Conservation (phyloP, 1,140 invertebrate species). For the Harpegnathos saltator region DNA sequence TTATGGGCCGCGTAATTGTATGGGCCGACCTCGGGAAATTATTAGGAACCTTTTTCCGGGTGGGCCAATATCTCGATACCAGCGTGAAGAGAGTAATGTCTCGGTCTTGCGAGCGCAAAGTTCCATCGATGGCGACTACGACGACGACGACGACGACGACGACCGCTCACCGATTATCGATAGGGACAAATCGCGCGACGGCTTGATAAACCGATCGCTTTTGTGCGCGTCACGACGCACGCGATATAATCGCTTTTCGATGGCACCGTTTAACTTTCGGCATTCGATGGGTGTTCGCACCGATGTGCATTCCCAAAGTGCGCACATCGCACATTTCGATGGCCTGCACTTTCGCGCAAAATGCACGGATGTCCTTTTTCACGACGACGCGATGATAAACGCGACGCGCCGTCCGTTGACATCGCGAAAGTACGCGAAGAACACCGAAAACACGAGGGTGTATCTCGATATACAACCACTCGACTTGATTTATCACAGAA, state of each 20-base stretch:
- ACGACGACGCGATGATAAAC: not conserved
- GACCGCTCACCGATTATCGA: constrained; percentile 1
- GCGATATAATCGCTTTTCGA: constrained; percentile 49
- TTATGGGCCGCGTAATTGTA: constrained; percentile 64
- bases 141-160: not conserved
- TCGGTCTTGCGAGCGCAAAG: not conserved
- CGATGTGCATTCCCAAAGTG: constrained; percentile 17
- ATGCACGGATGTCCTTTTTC: not conserved
- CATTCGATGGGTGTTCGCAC: not conserved
- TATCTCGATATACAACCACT: not conserved
- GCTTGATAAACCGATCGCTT: constrained; percentile 39
- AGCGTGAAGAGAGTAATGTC: constrained; percentile 24
- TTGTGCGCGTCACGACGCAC: not conserved
- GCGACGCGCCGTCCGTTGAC: not conserved
- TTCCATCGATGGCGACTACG: no score
- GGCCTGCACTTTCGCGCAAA: not conserved
- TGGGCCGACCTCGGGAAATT: constrained; percentile 48
- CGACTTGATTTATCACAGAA: constrained; percentile 3
- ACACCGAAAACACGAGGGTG: not conserved
- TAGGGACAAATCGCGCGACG: not conserved
- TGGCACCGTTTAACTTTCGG: not conserved
- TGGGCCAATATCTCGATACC: constrained; percentile 47
- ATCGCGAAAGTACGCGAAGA: not conserved
- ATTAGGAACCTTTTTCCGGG: constrained; percentile 57
- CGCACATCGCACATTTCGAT: not conserved